A percentile compares a stretch with the other conserved stretches of the same genome.
These are phyloP conservation scores for Channa maculata DNA, from an alignment of 2,113 vertebrate genomes.

Conservation along the genomic window DNA sequence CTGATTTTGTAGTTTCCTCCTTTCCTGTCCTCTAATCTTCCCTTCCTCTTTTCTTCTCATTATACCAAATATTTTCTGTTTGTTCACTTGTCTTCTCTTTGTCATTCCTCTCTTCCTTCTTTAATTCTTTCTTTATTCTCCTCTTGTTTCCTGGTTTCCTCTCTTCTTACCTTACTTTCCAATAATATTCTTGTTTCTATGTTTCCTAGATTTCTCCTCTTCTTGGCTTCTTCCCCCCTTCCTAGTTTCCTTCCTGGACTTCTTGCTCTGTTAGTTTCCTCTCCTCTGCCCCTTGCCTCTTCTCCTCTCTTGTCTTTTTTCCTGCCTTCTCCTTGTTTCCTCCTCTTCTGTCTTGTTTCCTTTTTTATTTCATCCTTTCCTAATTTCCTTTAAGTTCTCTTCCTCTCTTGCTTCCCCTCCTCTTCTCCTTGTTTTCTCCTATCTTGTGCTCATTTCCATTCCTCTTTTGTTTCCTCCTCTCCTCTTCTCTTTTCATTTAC, in stretches of 20 bases:
- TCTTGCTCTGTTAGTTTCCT: background rate
- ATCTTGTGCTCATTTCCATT: background rate
- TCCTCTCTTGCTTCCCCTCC: background rate
- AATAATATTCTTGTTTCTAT: too few relatives aligned
- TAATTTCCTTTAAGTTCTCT: background rate
- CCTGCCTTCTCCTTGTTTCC: background rate
- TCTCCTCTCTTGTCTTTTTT: background rate
- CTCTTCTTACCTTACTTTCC: too few relatives aligned
- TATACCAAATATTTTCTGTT: too few relatives aligned
- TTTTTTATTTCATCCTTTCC: background rate
- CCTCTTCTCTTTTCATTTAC: constrained; percentile 2
- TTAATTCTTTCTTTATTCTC: background rate
- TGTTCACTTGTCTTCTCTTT: too few relatives aligned
- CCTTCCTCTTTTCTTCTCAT: too few relatives aligned
- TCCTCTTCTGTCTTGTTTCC: background rate
- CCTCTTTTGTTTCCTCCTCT: background rate
- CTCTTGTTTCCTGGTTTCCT: background rate
- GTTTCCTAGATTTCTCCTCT: background rate
- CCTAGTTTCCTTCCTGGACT: too few relatives aligned
- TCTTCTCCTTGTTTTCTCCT: background rate
- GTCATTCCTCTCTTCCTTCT: too few relatives aligned
- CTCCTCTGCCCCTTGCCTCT: too few relatives aligned
- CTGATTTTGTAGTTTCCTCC: background rate
- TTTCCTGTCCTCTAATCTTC: background rate
- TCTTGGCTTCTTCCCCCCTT: background rate